phyloP scores from a whole-genome alignment of 2,888 invertebrate species.

The Pseudococcus jackbeardsleyi region DNA sequence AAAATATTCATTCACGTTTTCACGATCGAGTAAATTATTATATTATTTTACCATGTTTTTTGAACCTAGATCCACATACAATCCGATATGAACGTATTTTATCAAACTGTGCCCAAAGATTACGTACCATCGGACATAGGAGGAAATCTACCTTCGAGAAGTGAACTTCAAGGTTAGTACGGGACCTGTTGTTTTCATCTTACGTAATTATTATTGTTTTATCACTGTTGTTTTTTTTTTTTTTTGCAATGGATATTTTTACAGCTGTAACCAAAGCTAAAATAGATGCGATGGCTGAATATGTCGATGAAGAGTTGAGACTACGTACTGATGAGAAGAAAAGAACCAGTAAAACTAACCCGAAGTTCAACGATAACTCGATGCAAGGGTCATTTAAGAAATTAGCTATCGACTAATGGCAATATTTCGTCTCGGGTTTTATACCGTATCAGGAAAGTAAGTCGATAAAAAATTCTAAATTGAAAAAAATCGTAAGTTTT shows the following conservation, averaged over 20 bases:
- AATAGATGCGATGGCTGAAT: not conserved
- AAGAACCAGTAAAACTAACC: not conserved
- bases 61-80: constrained; percentile 67
- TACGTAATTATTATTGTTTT: not conserved
- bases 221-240: not conserved
- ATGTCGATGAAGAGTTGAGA: constrained; percentile 27
- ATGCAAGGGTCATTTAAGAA: constrained; percentile 63
- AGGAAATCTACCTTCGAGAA: constrained; percentile 64
- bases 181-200: not conserved
- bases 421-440: not conserved
- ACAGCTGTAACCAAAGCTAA: constrained; percentile 40
- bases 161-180: constrained; percentile 57
- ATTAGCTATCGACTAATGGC: constrained; percentile 53
- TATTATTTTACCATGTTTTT: not conserved
- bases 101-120: constrained; percentile 66
- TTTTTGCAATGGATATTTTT: not conserved
- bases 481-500: not conserved
- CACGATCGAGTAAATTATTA: too few relatives aligned
- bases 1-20: too few relatives aligned
- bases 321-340: constrained; percentile 40
- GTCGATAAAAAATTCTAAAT: not conserved
- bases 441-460: not conserved
- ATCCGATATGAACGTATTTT: constrained; percentile 66
- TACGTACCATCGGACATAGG: constrained; percentile 67
- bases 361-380: not conserved